Evolutionary conservation across 2,113 vertebrate genomes (phyloP), one percentile per base, ranked within the genome.

Genomic region (Cyprinus carpio): DNA sequence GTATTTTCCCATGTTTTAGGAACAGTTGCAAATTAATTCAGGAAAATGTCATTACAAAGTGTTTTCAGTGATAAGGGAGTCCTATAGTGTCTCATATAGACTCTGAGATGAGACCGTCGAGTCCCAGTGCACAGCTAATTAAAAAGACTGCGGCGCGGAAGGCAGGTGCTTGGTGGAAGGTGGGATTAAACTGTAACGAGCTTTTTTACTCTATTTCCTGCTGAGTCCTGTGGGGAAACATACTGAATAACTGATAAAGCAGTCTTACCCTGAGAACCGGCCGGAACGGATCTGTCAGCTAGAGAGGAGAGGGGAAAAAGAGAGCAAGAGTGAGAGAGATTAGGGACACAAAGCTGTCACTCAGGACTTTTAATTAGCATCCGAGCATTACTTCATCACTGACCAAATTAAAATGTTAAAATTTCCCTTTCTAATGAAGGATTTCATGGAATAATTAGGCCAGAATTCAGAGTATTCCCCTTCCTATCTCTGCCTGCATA

Each of bases 271-370:
- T 97, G 94, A 98, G 93, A 95, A 99, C 96, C 87, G 97, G 97
- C 91, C 98, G 96, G 95, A 99, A 99, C 81, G 97, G 97, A 95
- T 99, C 98, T 90, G 98, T 96, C 95, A 99, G 93, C 98, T 99
- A 92, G 90, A 95, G 91, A 95, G 91, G 94, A 94, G 94, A 95
- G 94, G 95, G 92, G 95, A 94, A 96, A 29, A 69, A 94, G 94
- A 95, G 93, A 95, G 94, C 94, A 91, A 92, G 93, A 95, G 92
- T 94, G 94, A 93, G 93, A 93, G 91, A 93, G 92, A 95, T 93
- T 93, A 93, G 91, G 90, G 94, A 97, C 95, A 96, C 93, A 95
- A 83, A 92, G 92, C 92, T 94, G 95, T 95, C 95, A 96, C 93
- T 96, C 95, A 96, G 93, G 91, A 80, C 91, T 90, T 94, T 92